These are phyloP conservation scores for Anthopleura sola DNA, from an alignment of 64 coral and sea anemone genomes.

Conservation along the genomic window DNA sequence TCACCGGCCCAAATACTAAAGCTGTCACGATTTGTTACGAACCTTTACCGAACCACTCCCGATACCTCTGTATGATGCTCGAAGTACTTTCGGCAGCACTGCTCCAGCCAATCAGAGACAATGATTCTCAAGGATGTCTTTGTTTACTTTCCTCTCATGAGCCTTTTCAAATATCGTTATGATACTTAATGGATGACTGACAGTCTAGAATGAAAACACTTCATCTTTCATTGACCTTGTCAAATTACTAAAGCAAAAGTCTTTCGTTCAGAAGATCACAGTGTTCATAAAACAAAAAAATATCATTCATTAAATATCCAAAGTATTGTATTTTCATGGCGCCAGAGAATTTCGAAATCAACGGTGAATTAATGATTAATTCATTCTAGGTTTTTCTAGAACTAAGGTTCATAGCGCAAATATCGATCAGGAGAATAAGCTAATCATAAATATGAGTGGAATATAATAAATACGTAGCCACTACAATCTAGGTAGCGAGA, in stretches of 20 bases:
- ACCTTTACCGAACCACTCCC: background rate
- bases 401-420: background rate
- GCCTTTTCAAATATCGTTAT: background rate
- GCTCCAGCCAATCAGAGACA: background rate
- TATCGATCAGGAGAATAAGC: background rate
- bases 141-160: background rate
- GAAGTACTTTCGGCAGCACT: background rate
- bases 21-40: background rate
- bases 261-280: background rate
- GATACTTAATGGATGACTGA: background rate
- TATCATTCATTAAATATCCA: too few relatives aligned
- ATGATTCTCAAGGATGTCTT: background rate
- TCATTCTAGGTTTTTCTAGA: conserved; percentile 2
- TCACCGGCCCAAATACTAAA: background rate
- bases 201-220: background rate
- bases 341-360: background rate
- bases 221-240: background rate
- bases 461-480: background rate
- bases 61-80: background rate
- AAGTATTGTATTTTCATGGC: background rate
- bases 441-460: background rate
- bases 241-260: background rate
- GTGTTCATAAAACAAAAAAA: too few relatives aligned
- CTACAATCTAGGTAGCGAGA: too few relatives aligned
- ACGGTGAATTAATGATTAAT: background rate